A percentile compares a stretch with the other conserved stretches of the same genome.
phyloP scores from a whole-genome alignment of 92 coral and sea anemone genomes.

The Porites cylindrica region DNA sequence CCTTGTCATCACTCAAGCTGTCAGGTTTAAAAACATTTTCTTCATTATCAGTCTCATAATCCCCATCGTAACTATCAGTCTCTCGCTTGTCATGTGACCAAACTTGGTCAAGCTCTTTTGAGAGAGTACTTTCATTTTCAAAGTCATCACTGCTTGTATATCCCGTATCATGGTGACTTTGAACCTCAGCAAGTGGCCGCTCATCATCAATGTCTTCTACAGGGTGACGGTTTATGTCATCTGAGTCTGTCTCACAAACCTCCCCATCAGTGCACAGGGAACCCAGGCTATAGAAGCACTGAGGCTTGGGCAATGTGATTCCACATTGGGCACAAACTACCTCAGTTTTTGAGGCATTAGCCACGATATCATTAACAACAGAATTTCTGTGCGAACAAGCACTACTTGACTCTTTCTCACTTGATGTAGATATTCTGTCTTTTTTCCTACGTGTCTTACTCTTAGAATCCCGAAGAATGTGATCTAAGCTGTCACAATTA shows the following conservation, averaged over 20 bases:
- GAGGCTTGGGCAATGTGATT: conserved; percentile 47
- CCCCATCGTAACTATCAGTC: conserved; percentile 81
- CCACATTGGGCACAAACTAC: conserved; percentile 29
- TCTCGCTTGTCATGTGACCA: conserved; percentile 31
- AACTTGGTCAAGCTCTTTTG: conserved; percentile 42
- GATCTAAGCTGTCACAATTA: conserved; percentile 18
- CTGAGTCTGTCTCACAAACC: conserved; percentile 58
- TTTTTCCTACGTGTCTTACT: neutral
- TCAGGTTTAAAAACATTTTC: conserved; percentile 37
- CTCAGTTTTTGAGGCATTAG: conserved; percentile 43
- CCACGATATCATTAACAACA: conserved; percentile 21
- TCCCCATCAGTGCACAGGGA: conserved; percentile 77
- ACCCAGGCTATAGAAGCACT: conserved; percentile 73
- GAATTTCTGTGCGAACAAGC: conserved; percentile 11
- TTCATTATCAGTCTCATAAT: conserved; percentile 72
- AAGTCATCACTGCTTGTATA: conserved; percentile 76
- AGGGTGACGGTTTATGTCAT: conserved; percentile 54
- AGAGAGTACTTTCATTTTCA: conserved; percentile 35
- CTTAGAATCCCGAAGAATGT: neutral
- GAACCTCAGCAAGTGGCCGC: conserved; percentile 41
- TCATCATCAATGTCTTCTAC: conserved; percentile 56
- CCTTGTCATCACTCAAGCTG: conserved; percentile 67
- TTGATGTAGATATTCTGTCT: neutral
- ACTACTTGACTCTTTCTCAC: neutral
- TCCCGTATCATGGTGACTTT: conserved; percentile 72